Conservation (phyloP, 2,797 vertebrate species). For the Geotrypetes seraphini region DNA sequence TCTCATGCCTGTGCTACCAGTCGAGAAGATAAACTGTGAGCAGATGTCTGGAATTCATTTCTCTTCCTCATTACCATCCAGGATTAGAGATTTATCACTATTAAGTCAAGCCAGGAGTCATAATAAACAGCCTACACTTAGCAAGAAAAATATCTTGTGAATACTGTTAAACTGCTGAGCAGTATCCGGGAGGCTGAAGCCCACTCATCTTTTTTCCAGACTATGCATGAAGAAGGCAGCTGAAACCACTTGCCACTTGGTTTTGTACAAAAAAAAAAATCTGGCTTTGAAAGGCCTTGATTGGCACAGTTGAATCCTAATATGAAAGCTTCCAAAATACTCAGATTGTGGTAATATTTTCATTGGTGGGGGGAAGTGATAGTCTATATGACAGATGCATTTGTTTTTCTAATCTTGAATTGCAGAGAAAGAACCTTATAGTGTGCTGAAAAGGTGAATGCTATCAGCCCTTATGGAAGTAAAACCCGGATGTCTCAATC, state of each 20-base stretch:
- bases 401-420: too few species aligned
- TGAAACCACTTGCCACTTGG: neutral
- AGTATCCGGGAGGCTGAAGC: too few species aligned
- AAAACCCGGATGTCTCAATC: too few species aligned
- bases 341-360: neutral
- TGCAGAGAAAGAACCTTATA: too few species aligned
- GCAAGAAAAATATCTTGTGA: neutral
- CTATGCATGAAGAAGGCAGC: neutral
- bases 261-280: neutral
- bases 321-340: neutral
- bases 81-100: neutral
- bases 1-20: neutral
- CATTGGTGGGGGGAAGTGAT: too few species aligned
- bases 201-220: too few species aligned
- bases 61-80: neutral
- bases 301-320: neutral
- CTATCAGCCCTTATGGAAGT: too few species aligned
- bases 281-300: neutral
- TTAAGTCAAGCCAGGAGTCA: neutral
- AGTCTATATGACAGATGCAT: too few species aligned
- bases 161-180: neutral
- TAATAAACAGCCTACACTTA: neutral
- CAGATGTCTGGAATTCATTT: constrained; percentile 3
- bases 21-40: neutral
- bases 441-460: too few species aligned